phyloP scores from a whole-genome alignment of 2,888 invertebrate genomes.

The Tetheella fluctuosa region DNA sequence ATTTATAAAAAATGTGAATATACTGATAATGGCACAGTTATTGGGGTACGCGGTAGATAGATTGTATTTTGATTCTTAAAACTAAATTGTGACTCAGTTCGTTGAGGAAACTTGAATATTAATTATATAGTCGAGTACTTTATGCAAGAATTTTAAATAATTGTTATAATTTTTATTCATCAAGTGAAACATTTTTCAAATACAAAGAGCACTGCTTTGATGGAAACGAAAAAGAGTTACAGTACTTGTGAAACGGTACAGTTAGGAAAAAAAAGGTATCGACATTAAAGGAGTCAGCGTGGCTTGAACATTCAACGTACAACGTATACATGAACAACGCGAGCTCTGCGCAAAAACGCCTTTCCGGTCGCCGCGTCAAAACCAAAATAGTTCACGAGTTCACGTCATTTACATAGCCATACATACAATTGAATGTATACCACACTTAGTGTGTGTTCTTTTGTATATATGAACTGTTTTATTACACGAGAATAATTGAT shows the following conservation, averaged over 20 bases:
- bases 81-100: too few species aligned
- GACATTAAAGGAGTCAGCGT: slow-evolving; percentile 33
- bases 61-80: too few species aligned
- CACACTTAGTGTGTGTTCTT: not conserved
- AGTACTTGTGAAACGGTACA: slow-evolving; percentile 20
- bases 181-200: not conserved
- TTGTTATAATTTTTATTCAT: too few species aligned
- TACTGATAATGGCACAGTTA: too few species aligned
- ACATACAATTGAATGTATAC: slow-evolving; percentile 9
- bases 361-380: slow-evolving; percentile 31
- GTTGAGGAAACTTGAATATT: too few species aligned
- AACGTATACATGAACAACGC: slow-evolving; percentile 23
- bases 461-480: not conserved
- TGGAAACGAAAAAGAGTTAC: slow-evolving; percentile 9
- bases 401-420: slow-evolving; percentile 17
- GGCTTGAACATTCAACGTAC: slow-evolving; percentile 29
- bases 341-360: slow-evolving; percentile 24
- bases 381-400: slow-evolving; percentile 22
- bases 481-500: too few species aligned
- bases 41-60: too few species aligned
- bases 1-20: too few species aligned
- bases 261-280: slow-evolving; percentile 26
- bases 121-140: too few species aligned
- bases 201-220: not conserved
- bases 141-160: too few species aligned